Percentiles rank a stretch among this genome's conserved stretches.
Conservation (phyloP, 2,888 invertebrate species). For the Mystacides longicornis region DNA sequence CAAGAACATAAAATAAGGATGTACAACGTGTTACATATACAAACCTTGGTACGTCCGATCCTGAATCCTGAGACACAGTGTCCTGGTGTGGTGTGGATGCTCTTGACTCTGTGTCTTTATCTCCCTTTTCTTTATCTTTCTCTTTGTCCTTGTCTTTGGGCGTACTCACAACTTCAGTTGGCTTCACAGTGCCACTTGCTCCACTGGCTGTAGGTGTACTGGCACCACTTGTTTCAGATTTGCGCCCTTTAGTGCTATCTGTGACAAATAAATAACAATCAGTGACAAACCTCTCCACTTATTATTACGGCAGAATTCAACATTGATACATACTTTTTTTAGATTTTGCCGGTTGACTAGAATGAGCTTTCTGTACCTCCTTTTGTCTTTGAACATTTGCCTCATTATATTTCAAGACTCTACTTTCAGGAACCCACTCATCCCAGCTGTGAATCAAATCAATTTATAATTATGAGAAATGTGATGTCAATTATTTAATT, state of each 20-base stretch:
- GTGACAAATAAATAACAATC: slow-evolving; percentile 14
- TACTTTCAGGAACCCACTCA: slow-evolving; percentile 86
- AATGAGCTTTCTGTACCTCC: slow-evolving; percentile 75
- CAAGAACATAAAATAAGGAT: too few relatives aligned
- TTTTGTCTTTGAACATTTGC: slow-evolving; percentile 81
- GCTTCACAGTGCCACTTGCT: slow-evolving; percentile 36
- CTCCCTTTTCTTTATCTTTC: slow-evolving; percentile 23
- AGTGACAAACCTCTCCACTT: too few relatives aligned
- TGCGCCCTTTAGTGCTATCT: slow-evolving; percentile 45
- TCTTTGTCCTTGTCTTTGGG: slow-evolving; percentile 42
- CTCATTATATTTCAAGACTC: slow-evolving; percentile 86
- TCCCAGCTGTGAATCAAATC: slow-evolving; percentile 62
- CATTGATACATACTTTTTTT: slow-evolving; percentile 49
- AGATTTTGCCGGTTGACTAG: slow-evolving; percentile 59
- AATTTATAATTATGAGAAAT: too few relatives aligned
- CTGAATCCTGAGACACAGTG: slow-evolving; percentile 42
- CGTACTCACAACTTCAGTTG: too few relatives aligned
- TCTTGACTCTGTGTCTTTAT: slow-evolving; percentile 50
- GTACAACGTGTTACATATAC: slow-evolving; percentile 4
- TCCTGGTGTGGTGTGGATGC: slow-evolving; percentile 58
- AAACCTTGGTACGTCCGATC: slow-evolving; percentile 47
- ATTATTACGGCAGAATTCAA: background rate
- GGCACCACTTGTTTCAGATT: slow-evolving; percentile 38
- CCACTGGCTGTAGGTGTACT: slow-evolving; percentile 32
- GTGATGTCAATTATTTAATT: too few relatives aligned